phyloP scores from a whole-genome alignment of 2,797 vertebrate species.

The Chrosomus eos region DNA sequence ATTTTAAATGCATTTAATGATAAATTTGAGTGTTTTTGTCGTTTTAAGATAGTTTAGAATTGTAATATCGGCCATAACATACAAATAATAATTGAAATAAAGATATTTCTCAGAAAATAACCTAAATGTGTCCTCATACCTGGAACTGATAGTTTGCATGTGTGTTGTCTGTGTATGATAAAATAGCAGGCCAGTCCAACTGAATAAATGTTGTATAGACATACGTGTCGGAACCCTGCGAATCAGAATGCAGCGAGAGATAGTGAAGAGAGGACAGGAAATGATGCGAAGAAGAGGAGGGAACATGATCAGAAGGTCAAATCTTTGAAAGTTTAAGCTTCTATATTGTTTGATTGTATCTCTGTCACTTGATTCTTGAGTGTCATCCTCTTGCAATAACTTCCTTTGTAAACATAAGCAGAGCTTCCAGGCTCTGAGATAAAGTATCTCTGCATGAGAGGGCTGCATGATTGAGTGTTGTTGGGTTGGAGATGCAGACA shows the following conservation, averaged over 20 bases:
- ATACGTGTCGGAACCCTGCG: background rate
- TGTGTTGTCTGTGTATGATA: background rate
- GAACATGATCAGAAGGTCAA: constrained; percentile 1
- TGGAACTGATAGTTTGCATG: background rate
- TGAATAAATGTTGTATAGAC: background rate
- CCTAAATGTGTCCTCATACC: background rate
- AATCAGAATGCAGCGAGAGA: background rate
- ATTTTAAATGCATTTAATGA: background rate
- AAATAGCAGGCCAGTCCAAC: background rate
- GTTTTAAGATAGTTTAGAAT: background rate
- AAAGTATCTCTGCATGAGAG: constrained; percentile 79
- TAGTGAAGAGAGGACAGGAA: background rate
- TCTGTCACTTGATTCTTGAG: constrained; percentile 16
- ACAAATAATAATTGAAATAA: background rate
- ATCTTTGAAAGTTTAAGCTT: constrained; percentile 13
- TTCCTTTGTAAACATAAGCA: constrained; percentile 46
- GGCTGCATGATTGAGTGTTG: constrained; percentile 75
- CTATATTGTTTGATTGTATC: constrained; percentile 33
- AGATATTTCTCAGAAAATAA: background rate
- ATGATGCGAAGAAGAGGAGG: background rate
- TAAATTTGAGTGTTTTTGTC: background rate
- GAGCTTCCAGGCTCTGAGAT: constrained; percentile 72
- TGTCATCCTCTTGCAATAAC: constrained; percentile 9
- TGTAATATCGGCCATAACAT: background rate
- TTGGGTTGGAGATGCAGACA: constrained; percentile 75